Conservation (phyloP, 1,140 invertebrate species). For the Diachasma alloeum region DNA sequence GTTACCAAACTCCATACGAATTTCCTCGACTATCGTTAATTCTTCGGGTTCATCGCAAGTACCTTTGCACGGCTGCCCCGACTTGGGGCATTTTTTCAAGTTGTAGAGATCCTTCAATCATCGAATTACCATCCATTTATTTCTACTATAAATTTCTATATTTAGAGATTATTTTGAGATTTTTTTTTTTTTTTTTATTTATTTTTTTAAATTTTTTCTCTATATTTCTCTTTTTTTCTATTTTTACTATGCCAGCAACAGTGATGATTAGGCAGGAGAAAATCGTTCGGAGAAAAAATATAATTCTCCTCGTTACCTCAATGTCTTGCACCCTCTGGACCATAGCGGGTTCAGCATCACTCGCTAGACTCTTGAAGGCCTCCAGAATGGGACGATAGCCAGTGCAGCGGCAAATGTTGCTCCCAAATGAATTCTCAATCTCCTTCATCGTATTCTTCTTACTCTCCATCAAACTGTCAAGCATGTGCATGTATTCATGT, state of each 20-base stretch:
- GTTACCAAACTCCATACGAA: slow-evolving; percentile 48
- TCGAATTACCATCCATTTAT: too few species aligned
- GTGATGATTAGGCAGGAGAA: too few species aligned
- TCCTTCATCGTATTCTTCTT: slow-evolving; percentile 71
- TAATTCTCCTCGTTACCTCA: slow-evolving; percentile 53
- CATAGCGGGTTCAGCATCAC: slow-evolving; percentile 66
- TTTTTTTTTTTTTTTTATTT: too few species aligned
- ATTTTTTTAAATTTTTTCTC: too few species aligned
- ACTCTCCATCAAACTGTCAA: slow-evolving; percentile 38
- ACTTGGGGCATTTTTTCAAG: slow-evolving; percentile 52
- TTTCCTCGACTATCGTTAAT: slow-evolving; percentile 18
- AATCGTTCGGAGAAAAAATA: too few species aligned
- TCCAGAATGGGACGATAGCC: slow-evolving; percentile 87
- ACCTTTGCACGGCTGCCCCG: slow-evolving; percentile 45
- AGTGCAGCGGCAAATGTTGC: slow-evolving; percentile 88
- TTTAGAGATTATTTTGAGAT: neutral
- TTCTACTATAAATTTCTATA: neutral
- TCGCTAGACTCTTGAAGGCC: slow-evolving; percentile 79
- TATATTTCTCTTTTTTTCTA: neutral
- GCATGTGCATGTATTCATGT: neutral
- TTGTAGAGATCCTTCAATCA: slow-evolving; percentile 53
- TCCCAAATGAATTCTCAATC: slow-evolving; percentile 79
- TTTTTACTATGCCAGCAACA: too few species aligned
- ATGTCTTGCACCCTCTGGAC: slow-evolving; percentile 69
- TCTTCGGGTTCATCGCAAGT: slow-evolving; percentile 37